Evolutionary conservation across 2,797 vertebrate genomes (phyloP).

Genomic region (Tenualosa thibaudeaui): DNA sequence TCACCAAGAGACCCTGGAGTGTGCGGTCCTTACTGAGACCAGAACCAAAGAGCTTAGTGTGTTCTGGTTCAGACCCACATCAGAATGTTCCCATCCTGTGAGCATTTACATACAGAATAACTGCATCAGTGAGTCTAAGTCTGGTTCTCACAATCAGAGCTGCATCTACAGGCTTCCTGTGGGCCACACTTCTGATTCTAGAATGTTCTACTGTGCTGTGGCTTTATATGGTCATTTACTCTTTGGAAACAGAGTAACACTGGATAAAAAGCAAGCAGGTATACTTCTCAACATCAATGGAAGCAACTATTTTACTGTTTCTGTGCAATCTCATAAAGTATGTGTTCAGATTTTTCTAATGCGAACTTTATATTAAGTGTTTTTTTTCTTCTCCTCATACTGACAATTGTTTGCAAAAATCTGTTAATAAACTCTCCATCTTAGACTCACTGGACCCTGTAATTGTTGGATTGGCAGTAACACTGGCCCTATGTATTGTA

Average conservation of each 20-base stretch:
- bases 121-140: not conserved
- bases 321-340: no score
- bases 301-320: no score
- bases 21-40: not conserved
- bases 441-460: not conserved
- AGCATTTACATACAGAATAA: not conserved
- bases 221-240: not conserved
- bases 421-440: not conserved
- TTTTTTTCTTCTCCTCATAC: no score
- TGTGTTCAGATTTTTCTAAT: no score
- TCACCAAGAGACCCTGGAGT: not conserved
- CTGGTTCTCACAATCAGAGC: not conserved
- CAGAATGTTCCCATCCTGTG: not conserved
- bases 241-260: not conserved
- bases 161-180: constrained; percentile 18
- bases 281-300: not conserved
- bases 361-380: no score
- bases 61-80: constrained; percentile 6
- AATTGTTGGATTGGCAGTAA: not conserved
- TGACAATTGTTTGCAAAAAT: not conserved
- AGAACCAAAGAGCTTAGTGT: not conserved
- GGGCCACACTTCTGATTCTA: not conserved
- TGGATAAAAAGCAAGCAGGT: not conserved
- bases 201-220: constrained; percentile 13
- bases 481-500: not conserved